Evolutionary conservation across 2,888 invertebrate genomes (phyloP).

Genomic region (Poecilobothrus nobilitatus): DNA sequence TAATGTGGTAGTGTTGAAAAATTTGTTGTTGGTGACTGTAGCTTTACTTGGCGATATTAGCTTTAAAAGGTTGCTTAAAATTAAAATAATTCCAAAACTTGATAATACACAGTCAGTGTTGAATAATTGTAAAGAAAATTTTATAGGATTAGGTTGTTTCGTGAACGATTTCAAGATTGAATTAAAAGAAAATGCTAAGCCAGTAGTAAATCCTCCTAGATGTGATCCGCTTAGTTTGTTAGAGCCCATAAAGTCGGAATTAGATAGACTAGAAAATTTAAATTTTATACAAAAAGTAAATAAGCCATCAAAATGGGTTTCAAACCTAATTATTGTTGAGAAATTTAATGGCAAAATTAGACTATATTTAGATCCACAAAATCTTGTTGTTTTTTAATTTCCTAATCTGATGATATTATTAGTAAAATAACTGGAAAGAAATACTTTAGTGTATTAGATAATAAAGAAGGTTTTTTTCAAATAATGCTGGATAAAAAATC

Average conservation of each 20-base stretch:
- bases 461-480: constrained; percentile 24
- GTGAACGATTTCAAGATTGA: constrained; percentile 7
- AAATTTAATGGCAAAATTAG: constrained; percentile 26
- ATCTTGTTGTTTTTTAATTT: constrained; percentile 25
- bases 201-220: constrained; percentile 7
- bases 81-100: constrained; percentile 19
- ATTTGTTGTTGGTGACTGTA: constrained; percentile 21
- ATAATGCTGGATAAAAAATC: constrained; percentile 26
- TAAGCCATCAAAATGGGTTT: constrained; percentile 19
- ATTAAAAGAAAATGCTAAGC: constrained; percentile 11
- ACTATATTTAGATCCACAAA: constrained; percentile 28
- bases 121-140: constrained; percentile 1
- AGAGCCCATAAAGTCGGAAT: constrained; percentile 7
- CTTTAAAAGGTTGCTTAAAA: constrained; percentile 13
- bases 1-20: constrained; percentile 17
- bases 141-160: constrained; percentile 15
- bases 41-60: constrained; percentile 15
- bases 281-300: constrained; percentile 18
- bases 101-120: constrained; percentile 18
- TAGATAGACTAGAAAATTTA: not conserved
- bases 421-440: constrained; percentile 23
- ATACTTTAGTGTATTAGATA: constrained; percentile 26
- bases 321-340: constrained; percentile 26
- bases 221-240: constrained; percentile 14
- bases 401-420: constrained; percentile 25